Evolutionary conservation across 2,113 vertebrate species (phyloP).

Genomic region (Rhizomys pruinosus): DNA sequence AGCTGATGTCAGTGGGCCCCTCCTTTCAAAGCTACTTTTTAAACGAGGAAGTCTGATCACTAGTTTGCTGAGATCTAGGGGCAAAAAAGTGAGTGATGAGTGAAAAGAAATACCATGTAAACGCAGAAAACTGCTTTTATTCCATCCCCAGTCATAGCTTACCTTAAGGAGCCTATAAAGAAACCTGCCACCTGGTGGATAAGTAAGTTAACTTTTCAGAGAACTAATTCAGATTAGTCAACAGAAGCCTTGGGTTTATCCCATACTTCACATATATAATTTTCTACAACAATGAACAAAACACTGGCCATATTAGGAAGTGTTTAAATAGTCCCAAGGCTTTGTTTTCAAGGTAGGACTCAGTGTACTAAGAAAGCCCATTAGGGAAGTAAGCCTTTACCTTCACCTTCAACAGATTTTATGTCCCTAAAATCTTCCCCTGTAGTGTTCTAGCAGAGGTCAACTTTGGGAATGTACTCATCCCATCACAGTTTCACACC

Average conservation of each 20-base stretch:
- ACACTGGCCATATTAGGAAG: slow-evolving; percentile 1
- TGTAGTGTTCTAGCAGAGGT: not conserved
- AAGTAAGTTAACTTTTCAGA: slow-evolving; percentile 34
- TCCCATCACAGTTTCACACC: not conserved
- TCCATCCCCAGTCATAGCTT: not conserved
- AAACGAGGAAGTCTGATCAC: slow-evolving; percentile 90
- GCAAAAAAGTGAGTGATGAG: slow-evolving; percentile 85
- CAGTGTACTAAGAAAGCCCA: not conserved
- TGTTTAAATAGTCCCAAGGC: slow-evolving; percentile 7
- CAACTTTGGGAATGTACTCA: slow-evolving; percentile 11
- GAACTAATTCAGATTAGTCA: slow-evolving; percentile 4
- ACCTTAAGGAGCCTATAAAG: not conserved
- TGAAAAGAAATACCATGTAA: not conserved
- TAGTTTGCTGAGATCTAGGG: slow-evolving; percentile 88
- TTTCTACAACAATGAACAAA: slow-evolving; percentile 48
- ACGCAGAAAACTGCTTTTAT: slow-evolving; percentile 4
- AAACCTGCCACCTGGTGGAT: slow-evolving; percentile 32
- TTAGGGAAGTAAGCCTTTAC: not conserved
- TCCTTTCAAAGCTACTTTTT: slow-evolving; percentile 88
- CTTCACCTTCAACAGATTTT: slow-evolving; percentile 45
- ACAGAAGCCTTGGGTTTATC: not conserved
- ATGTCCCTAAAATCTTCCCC: not conserved
- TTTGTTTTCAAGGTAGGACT: slow-evolving; percentile 44
- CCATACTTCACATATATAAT: not conserved
- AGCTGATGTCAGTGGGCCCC: slow-evolving; percentile 86